Base-by-base conservation (phyloP, 2,888 invertebrate species). In the Ochropleura plecta region DNA sequence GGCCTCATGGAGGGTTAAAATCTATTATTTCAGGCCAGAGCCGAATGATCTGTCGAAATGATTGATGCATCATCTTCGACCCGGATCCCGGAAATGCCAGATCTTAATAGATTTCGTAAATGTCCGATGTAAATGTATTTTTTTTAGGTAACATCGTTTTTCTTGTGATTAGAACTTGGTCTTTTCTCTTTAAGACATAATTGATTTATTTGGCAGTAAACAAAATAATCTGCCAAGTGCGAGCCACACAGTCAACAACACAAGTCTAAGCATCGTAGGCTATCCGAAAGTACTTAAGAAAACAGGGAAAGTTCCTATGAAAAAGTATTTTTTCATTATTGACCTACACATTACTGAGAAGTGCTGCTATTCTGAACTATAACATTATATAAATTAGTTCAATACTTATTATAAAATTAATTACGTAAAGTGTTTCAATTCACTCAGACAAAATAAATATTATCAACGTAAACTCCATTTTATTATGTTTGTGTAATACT, bases 11-110 rank as follows among this genome's bases (percentile, higher is more conserved):
- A 71, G 80, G 81, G 84, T 88, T 86, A 85, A 85, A 88, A 89
- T 89, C 90, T 89, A 90, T 90, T 89, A 90, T 88, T 86, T 85
- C 78, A 84, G 84, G 79, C 77, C 51, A 76, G 67, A 63, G 78
- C 79, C 79, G 75, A 70, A 83, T 84, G 87, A 87, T 88, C 88
- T 79, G 86, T 90, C 86, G 71, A 76, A 76, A 88, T 88, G 91
- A 90, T 90, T 88, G 90, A 91, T 90, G 81, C 81, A 82, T 82
- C 80, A 83, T 79, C 51, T 64, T 53, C 59, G 10, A 57, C 73
- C 59, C 66, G 49, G 51, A 76, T 62, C 82, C 70, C 69, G 53
- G 62, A 76, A 66, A 70, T 57, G 12, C 46, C 63, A 42, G 74
- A 63, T 40, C 57, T 64, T 73, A 73, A 73, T 73, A 73, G 55